Base-by-base conservation (phyloP, 2,888 invertebrate species). In the Oscheius sp. region DNA sequence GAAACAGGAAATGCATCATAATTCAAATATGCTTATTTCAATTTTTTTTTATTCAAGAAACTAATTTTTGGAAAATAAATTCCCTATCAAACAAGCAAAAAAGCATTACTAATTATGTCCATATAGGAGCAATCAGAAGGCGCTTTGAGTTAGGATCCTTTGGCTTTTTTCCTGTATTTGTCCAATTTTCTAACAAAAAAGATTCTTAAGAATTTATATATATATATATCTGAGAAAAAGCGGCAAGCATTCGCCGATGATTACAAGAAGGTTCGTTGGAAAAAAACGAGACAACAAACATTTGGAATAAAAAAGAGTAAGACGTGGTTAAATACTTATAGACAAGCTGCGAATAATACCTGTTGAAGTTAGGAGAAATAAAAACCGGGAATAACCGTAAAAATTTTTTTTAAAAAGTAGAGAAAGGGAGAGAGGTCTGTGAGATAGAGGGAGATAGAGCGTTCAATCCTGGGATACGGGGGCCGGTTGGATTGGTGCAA, bases 301-400 rank as follows among this genome's bases (percentile, higher is more conserved):
- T 12, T 27, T 33, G 48, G 33, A 20, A 42, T 23, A 61, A 65
- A 17, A 65, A 37, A 65, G 39, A 34, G 12, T 37, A 10, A 50
- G 31, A 39, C 17, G 48, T 20, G 46, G 17, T 52, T 25, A 42
- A 27, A 55, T 25, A 52, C 27, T 33, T n/a, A 25, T 34, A 20
- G 27, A 37, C 20, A 42, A 46, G 46, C 25, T 33, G 39, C 27
- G 15, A 31, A 25, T 27, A 31, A 31, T 64, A 65, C 65, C 53
- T 34, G 65, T 65, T 63, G 42, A 33, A 64, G 25, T 3, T 6
- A 65, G 34, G 37, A 31, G 23, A 57, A 17, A 33, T 20, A 20
- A 46, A 29, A 64, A 64, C 64, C 64, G 64, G 64, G 50, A 33
- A 50, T 64, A 64, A 64, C 64, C 64, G 64, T 64, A 63, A 46